These are phyloP conservation scores for Clusia tigrina DNA, from an alignment of 2,888 invertebrate species.

Conservation along the genomic window DNA sequence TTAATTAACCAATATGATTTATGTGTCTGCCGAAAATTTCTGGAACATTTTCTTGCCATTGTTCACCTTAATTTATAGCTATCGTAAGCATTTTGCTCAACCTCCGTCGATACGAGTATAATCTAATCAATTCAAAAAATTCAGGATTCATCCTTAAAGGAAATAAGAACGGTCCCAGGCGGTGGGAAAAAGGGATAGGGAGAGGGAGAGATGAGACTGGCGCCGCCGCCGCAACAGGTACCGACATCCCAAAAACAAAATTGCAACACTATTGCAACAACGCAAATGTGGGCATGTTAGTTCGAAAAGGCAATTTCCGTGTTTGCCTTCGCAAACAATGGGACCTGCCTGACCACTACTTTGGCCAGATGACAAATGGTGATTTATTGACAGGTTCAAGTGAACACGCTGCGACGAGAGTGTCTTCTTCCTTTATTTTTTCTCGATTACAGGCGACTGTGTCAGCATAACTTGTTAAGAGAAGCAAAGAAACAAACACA, in stretches of 20 bases:
- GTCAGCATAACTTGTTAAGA: too few relatives aligned
- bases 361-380: conserved; percentile 48
- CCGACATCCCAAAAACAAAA: neutral
- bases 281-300: too few relatives aligned
- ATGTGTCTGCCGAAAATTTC: conserved; percentile 40
- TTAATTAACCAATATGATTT: conserved; percentile 51
- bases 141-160: neutral
- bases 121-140: conserved; percentile 41
- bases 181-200: neutral
- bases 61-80: neutral
- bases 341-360: conserved; percentile 29
- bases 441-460: too few relatives aligned
- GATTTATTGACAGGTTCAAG: conserved; percentile 47
- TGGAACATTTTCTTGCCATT: neutral
- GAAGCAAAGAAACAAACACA: too few relatives aligned
- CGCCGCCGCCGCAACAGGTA: conserved; percentile 2
- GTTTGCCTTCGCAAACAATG: neutral
- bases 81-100: neutral
- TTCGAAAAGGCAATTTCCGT: conserved; percentile 24
- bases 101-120: conserved; percentile 23
- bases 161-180: neutral
- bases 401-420: too few relatives aligned
- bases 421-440: too few relatives aligned
- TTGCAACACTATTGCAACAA: conserved; percentile 2
- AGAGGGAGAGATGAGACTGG: neutral